Evolutionary conservation across 2,888 invertebrate species (phyloP), one percentile per base, ranked within the genome.

Genomic region (Aspidiotus destructor): DNA sequence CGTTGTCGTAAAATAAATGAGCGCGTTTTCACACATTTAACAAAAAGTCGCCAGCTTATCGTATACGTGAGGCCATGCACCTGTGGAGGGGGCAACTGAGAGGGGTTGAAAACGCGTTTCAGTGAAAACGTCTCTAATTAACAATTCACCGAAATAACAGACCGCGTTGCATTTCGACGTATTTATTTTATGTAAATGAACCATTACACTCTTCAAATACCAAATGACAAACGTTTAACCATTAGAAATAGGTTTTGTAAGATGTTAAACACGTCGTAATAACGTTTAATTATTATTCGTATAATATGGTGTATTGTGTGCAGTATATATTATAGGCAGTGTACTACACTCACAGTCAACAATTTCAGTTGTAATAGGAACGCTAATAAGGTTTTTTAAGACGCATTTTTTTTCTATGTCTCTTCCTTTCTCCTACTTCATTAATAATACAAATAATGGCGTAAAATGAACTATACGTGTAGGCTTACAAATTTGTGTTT

Each of bases 111-210:
- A 58, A 58, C 28, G 28, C 16, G 42, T 65, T 65, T 65, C 55
- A 11, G 16, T 41, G 55, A 65, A 64, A 65, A 58, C 57, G 41
- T 42, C 55, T 16, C 55, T 65, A 65, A 65, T 65, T 65, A 65
- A 65, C 65, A 57, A 65, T 58, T 65, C 57, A 65, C 65, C 53
- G 57, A 41, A 57, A 40, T 40, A 58, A 58, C 58, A 58, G 44
- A 62, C 57, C 57, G 15, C 44, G 40, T 58, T 15, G 13, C 15
- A 16, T 41, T 53, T 10, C 52, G 16, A 44, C 42, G 57, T 65
- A 57, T 57, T 65, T 65, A 57, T 65, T 55, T 65, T 65, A 65
- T 65, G 65, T 57, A 65, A 65, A 65, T 65, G 65, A 65, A 57
- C 44, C 58, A 65, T 65, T 65, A 41, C 16, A 28, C 54, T 63